These are phyloP conservation scores for Halocynthia aurantium DNA, from an alignment of 23 tunicate species.

Conservation along the genomic window DNA sequence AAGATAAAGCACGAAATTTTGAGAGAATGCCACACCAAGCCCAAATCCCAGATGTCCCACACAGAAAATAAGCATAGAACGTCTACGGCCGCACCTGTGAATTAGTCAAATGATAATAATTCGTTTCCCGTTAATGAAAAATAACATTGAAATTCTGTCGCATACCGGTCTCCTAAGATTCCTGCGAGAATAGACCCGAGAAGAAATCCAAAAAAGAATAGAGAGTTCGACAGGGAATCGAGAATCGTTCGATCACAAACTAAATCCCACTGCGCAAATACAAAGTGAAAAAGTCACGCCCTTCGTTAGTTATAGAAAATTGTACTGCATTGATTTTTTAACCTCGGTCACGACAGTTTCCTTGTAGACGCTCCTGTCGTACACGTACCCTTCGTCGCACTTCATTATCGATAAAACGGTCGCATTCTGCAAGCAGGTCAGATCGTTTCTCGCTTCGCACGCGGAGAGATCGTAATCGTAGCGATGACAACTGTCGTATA, in stretches of 20 bases:
- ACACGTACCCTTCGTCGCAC: slow-evolving; percentile 25
- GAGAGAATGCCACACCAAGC: too few species aligned
- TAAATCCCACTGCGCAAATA: slow-evolving; percentile 45
- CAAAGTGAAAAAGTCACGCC: too few species aligned
- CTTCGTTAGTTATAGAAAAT: too few species aligned
- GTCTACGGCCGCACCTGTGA: too few species aligned
- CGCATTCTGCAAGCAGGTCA: neutral
- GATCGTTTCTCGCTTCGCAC: neutral
- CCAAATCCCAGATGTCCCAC: too few species aligned
- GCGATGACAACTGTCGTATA: slow-evolving; percentile 5
- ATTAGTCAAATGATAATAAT: too few species aligned
- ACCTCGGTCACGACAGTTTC: slow-evolving; percentile 36
- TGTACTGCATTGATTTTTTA: neutral
- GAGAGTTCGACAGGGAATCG: slow-evolving; percentile 28
- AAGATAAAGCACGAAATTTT: too few species aligned
- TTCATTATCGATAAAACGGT: neutral
- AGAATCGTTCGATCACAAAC: slow-evolving; percentile 25
- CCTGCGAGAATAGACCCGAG: slow-evolving; percentile 26
- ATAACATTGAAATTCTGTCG: too few species aligned
- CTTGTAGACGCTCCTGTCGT: slow-evolving; percentile 16
- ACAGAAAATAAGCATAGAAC: too few species aligned
- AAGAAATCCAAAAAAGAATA: slow-evolving; percentile 38
- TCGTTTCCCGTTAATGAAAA: too few species aligned
- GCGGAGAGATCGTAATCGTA: slow-evolving; percentile 11
- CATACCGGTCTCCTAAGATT: slow-evolving; percentile 38